Evolutionary conservation across 2,888 invertebrate genomes (phyloP).

Genomic region (Drosophila subsilvestris): DNA sequence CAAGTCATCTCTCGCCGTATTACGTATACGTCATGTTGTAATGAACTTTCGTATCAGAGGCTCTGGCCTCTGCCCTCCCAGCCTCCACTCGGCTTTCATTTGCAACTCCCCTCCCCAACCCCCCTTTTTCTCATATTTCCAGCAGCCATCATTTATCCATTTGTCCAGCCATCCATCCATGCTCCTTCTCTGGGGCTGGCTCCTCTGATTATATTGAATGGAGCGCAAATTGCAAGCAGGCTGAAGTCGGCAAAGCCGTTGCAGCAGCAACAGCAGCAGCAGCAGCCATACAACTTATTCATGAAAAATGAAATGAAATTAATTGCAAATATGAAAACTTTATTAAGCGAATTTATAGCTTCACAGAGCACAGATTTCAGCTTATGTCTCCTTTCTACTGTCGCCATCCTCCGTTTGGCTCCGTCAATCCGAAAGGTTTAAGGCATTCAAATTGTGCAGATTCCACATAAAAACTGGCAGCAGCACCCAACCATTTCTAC

Average conservation of each 20-base stretch:
- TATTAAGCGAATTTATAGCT: slow-evolving; percentile 69
- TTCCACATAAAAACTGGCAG: slow-evolving; percentile 18
- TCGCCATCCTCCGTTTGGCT: not conserved
- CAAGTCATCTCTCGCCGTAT: slow-evolving; percentile 38
- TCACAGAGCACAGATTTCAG: slow-evolving; percentile 14
- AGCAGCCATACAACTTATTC: slow-evolving; percentile 57
- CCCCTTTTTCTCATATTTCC: slow-evolving; percentile 11
- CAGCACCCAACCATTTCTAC: not conserved
- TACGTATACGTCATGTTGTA: slow-evolving; percentile 64
- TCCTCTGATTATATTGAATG: slow-evolving; percentile 65
- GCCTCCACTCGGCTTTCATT: slow-evolving; percentile 9
- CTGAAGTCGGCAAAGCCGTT: slow-evolving; percentile 50
- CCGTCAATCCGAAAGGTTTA: slow-evolving; percentile 1
- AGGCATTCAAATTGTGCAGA: slow-evolving; percentile 29
- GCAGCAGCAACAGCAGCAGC: slow-evolving; percentile 1
- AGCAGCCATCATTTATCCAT: slow-evolving; percentile 20
- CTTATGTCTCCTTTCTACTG: slow-evolving; percentile 14
- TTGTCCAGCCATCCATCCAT: slow-evolving; percentile 11
- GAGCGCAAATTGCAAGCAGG: slow-evolving; percentile 63
- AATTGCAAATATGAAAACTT: slow-evolving; percentile 74
- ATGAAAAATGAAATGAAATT: slow-evolving; percentile 71
- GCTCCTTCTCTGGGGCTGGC: not conserved
- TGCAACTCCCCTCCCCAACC: not conserved
- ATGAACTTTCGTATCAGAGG: slow-evolving; percentile 39
- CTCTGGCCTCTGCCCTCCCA: slow-evolving; percentile 5